Conservation (phyloP, 2,888 invertebrate genomes). For the Pristionchus mayeri region DNA sequence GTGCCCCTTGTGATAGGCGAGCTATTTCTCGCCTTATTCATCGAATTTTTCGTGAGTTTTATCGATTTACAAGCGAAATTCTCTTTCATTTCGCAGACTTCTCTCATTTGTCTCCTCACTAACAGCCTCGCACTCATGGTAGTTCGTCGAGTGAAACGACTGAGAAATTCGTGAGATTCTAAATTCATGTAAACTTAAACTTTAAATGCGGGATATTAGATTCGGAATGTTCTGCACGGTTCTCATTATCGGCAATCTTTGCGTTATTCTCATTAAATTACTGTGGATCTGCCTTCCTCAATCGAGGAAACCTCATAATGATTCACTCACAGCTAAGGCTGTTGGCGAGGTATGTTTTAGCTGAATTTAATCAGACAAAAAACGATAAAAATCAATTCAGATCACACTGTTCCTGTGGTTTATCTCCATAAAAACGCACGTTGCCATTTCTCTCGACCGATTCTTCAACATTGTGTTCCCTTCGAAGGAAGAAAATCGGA, state of each 20-base stretch:
- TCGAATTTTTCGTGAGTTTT: slow-evolving; percentile 28
- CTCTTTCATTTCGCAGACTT: not conserved
- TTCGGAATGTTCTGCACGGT: not conserved
- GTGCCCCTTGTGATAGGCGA: not conserved
- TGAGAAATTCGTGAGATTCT: slow-evolving; percentile 22
- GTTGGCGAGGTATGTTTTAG: not conserved
- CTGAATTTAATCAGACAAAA: too few species aligned
- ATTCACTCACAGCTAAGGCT: not conserved
- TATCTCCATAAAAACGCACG: not conserved
- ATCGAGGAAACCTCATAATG: not conserved
- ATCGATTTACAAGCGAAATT: too few species aligned
- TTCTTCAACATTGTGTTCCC: not conserved
- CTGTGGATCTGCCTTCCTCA: not conserved
- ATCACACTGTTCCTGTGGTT: not conserved
- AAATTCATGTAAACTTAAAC: too few species aligned
- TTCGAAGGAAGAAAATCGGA: not conserved
- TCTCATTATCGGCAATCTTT: not conserved
- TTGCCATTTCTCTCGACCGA: slow-evolving; percentile 23
- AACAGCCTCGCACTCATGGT: not conserved
- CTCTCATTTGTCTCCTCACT: not conserved
- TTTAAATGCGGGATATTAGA: too few species aligned
- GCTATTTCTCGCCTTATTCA: not conserved
- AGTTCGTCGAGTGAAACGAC: not conserved
- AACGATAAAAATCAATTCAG: too few species aligned
- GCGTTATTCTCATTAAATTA: not conserved